Base-by-base conservation (phyloP, 2,113 vertebrate species). In the Propithecus coquereli region DNA sequence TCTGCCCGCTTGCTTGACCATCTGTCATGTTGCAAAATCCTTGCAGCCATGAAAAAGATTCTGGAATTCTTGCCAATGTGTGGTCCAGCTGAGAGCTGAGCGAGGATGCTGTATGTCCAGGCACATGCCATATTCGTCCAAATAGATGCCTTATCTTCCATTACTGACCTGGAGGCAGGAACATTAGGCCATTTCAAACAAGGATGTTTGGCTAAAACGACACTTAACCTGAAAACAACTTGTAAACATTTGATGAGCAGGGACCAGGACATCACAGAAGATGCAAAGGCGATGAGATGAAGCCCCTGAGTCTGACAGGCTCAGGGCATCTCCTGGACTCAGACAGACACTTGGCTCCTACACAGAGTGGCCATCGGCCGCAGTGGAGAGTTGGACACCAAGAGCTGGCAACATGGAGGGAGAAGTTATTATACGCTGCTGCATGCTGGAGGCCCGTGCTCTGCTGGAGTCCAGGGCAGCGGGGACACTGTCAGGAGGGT, bases 341-440 rank as follows among this genome's bases (percentile, higher is more conserved):
- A 22, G 59, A 22, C 3, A 27, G 71, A 68, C 3, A 4, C 45
- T 77, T 6, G 0, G 7, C 34, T 74, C 17, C 65, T 88, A 10
- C 25, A 63, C 43, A 52, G 32, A 73, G 5, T 23, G 40, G 4
- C 30, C 0, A 1, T 27, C 3, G 2, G 89, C 43, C 17, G 11
- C 0, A 0, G 30, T 23, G 30, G 74, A 43, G 59, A 47, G 5
- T 20, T 17, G 17, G 13, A 17, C 34, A 22, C 61, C 43, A 43
- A 5, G 37, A 65, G 37, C 90, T 32, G 30, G 61, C 37, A 52
- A 30, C 40, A 8, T 1, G 32, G 10, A 43, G 27, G 50, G 8
- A 14, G 8, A 45, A 11, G 63, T 61, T 4, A 0, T 14, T 12
- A 22, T 12, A 0, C 1, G 17, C 18, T 3, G 9, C 34, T 59